Conservation (phyloP, 2,113 vertebrate genomes). For the Synodontis membranacea region DNA sequence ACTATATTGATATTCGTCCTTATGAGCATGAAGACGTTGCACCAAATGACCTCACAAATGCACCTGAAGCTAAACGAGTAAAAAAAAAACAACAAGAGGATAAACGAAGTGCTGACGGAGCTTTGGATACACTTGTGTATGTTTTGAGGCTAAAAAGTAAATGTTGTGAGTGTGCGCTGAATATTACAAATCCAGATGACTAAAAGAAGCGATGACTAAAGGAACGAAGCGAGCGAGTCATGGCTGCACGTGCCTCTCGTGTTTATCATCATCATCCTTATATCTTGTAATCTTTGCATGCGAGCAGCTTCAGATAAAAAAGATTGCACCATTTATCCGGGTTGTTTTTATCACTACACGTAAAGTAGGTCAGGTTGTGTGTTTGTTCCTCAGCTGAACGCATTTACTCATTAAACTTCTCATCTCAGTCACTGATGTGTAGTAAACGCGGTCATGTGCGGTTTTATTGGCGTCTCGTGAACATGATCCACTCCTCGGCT, state of each 20-base stretch:
- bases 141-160: background rate
- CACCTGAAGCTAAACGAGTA: background rate
- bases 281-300: background rate
- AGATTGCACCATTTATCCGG: background rate
- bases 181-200: background rate
- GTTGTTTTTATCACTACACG: background rate
- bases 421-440: background rate
- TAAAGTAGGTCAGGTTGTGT: background rate
- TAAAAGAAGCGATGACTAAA: background rate
- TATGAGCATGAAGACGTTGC: background rate
- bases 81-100: background rate
- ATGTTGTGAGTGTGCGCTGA: too few species aligned
- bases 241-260: background rate
- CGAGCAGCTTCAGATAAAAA: background rate
- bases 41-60: background rate
- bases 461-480: background rate
- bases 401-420: background rate
- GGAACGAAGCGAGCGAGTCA: background rate
- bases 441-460: background rate
- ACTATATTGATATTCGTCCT: too few species aligned
- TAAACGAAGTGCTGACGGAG: background rate
- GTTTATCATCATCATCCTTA: background rate
- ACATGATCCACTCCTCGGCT: background rate
- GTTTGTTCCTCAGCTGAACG: background rate
- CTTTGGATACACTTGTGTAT: too few species aligned